Conservation (phyloP, 1,140 invertebrate genomes). For the Drosophila tristis region DNA sequence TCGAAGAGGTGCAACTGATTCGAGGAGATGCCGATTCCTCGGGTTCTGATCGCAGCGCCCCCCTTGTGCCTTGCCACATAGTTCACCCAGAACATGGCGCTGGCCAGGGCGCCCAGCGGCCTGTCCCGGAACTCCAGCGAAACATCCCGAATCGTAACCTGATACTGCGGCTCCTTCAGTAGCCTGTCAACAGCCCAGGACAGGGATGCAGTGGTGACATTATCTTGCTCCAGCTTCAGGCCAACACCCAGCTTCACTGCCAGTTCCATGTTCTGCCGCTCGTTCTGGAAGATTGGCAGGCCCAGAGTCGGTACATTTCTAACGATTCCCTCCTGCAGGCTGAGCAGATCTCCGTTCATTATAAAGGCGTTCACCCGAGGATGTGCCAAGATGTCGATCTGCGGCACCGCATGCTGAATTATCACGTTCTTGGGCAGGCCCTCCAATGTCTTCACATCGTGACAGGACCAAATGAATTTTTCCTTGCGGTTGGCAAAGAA, state of each 20-base stretch:
- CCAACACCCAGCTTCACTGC: slow-evolving; percentile 65
- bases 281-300: slow-evolving; percentile 85
- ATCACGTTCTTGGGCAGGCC: slow-evolving; percentile 84
- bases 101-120: slow-evolving; percentile 85
- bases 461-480: slow-evolving; percentile 85
- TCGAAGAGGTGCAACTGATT: slow-evolving; percentile 71
- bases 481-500: slow-evolving; percentile 84
- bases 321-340: slow-evolving; percentile 85
- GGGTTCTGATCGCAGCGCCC: slow-evolving; percentile 74
- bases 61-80: slow-evolving; percentile 86
- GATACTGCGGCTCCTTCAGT: slow-evolving; percentile 53
- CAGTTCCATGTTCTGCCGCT: slow-evolving; percentile 81
- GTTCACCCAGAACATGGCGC: slow-evolving; percentile 87
- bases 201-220: slow-evolving; percentile 63
- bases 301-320: slow-evolving; percentile 85
- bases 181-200: slow-evolving; percentile 71
- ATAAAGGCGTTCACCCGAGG: slow-evolving; percentile 84
- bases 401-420: slow-evolving; percentile 85
- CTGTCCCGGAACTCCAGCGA: slow-evolving; percentile 86
- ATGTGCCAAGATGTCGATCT: slow-evolving; percentile 86
- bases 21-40: slow-evolving; percentile 63
- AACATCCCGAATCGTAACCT: slow-evolving; percentile 83
- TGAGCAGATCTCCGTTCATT: slow-evolving; percentile 86
- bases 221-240: slow-evolving; percentile 55
- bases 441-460: slow-evolving; percentile 78